phyloP scores from a whole-genome alignment of 2,797 vertebrate species.

The Sphaeramia orbicularis region DNA sequence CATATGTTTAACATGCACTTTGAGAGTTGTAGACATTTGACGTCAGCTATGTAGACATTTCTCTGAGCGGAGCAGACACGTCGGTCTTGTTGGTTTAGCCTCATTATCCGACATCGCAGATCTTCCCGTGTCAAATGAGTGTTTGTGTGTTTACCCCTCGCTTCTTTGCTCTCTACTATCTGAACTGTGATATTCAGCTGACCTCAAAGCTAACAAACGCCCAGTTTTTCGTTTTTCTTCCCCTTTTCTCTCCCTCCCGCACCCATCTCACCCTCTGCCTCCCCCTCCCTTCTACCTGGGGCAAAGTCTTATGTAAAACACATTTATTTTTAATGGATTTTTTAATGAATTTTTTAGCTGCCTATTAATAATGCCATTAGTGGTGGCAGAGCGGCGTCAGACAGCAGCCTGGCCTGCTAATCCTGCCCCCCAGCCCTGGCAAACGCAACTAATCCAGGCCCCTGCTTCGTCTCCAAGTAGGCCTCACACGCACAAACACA shows the following conservation, averaged over 20 bases:
- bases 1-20: slow-evolving; percentile 31
- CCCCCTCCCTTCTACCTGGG: slow-evolving; percentile 92
- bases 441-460: slow-evolving; percentile 95
- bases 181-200: slow-evolving; percentile 92
- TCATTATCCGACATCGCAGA: slow-evolving; percentile 55
- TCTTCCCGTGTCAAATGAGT: slow-evolving; percentile 42
- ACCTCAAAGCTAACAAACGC: slow-evolving; percentile 94
- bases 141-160: slow-evolving; percentile 69
- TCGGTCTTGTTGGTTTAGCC: slow-evolving; percentile 57
- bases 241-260: slow-evolving; percentile 40
- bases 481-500: slow-evolving; percentile 76
- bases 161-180: slow-evolving; percentile 85
- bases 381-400: slow-evolving; percentile 97
- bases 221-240: slow-evolving; percentile 81
- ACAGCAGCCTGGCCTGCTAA: slow-evolving; percentile 94
- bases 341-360: slow-evolving; percentile 99
- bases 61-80: slow-evolving; percentile 16
- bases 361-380: slow-evolving; percentile 99
- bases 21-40: slow-evolving; percentile 28
- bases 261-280: slow-evolving; percentile 35
- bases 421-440: slow-evolving; percentile 99
- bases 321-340: slow-evolving; percentile 99
- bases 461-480: slow-evolving; percentile 90
- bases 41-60: slow-evolving; percentile 40
- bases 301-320: slow-evolving; percentile 99